phyloP scores from a whole-genome alignment of 2,888 invertebrate genomes.

The Cyaniris semiargus region DNA sequence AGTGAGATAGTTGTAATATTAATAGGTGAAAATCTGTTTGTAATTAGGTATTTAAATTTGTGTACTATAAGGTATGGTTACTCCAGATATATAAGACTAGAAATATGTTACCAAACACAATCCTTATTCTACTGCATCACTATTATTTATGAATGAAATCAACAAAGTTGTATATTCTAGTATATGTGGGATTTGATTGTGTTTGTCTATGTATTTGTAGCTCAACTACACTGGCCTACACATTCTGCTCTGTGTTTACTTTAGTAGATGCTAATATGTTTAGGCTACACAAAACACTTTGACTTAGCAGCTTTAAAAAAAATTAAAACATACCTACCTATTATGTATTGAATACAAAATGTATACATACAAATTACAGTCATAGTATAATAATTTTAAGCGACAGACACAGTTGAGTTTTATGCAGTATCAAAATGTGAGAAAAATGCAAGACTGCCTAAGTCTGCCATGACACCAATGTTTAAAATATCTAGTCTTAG shows the following conservation, averaged over 20 bases:
- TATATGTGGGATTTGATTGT: neutral
- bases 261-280: slow-evolving; percentile 4
- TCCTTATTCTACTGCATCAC: neutral
- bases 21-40: neutral
- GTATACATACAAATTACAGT: neutral
- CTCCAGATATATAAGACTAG: neutral
- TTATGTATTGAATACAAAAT: neutral
- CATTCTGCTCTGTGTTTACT: neutral
- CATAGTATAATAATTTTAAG: neutral
- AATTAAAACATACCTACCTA: neutral
- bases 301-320: neutral
- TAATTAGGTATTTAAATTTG: neutral
- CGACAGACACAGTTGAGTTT: neutral
- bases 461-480: neutral
- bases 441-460: neutral
- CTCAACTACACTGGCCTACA: neutral
- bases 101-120: neutral
- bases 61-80: neutral
- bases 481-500: neutral
- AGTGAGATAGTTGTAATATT: slow-evolving; percentile 29
- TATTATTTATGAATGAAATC: neutral
- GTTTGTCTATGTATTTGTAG: neutral
- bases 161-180: neutral
- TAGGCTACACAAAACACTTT: neutral
- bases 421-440: neutral